Conservation (phyloP, 2,113 vertebrate genomes). For the Clarias batrachus region DNA sequence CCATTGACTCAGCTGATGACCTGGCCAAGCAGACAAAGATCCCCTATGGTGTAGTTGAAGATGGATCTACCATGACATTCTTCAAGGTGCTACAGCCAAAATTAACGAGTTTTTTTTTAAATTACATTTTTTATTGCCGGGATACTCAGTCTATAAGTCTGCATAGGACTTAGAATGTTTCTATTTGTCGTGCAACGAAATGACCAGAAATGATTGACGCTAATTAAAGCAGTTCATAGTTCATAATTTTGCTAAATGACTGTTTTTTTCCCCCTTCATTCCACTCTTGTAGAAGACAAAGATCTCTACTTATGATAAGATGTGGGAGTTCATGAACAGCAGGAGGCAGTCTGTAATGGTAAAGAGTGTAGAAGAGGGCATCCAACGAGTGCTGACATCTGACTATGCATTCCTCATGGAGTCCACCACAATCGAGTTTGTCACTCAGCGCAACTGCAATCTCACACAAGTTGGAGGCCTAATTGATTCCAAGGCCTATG, state of each 20-base stretch:
- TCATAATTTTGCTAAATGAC: neutral
- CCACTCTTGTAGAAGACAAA: constrained; percentile 85
- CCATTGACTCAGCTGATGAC: constrained; percentile 96
- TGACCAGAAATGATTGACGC: neutral
- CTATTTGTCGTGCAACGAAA: neutral
- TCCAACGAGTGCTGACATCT: constrained; percentile 90
- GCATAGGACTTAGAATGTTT: too few species aligned
- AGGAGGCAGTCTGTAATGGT: constrained; percentile 92
- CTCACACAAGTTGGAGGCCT: constrained; percentile 95
- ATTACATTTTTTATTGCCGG: neutral
- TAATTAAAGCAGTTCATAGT: neutral
- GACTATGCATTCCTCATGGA: constrained; percentile 98
- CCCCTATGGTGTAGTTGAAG: constrained; percentile 92
- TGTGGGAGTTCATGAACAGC: constrained; percentile 99
- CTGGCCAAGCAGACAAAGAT: constrained; percentile 98
- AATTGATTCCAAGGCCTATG: constrained; percentile 96
- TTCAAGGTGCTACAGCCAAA: constrained; percentile 82
- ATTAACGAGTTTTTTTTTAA: neutral
- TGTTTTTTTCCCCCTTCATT: neutral
- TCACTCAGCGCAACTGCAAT: constrained; percentile 96
- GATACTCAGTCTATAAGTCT: neutral
- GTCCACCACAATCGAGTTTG: constrained; percentile 97
- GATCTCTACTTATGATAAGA: constrained; percentile 98
- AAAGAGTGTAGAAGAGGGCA: constrained; percentile 94
- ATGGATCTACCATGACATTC: constrained; percentile 96